Base-by-base conservation (phyloP, 2,113 vertebrate species). In the Xiphophorus maculatus region DNA sequence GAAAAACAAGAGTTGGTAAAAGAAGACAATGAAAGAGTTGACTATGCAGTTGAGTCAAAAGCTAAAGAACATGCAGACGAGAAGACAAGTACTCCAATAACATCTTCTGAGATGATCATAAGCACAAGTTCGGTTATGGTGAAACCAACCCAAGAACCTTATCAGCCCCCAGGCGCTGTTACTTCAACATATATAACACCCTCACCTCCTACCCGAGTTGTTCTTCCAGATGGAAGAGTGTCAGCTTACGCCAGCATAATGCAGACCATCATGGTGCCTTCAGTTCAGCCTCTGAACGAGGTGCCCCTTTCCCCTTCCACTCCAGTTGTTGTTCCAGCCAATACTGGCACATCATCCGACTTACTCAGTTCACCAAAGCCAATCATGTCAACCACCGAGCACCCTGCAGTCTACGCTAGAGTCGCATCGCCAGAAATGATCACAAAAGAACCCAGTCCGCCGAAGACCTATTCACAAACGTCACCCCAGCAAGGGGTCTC, bases 191-290 rank as follows among this genome's bases (percentile, higher is more conserved):
- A 80, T 72, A 69, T 84, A 25, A 63, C 91, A 54, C 87, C 92
- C 10, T 83, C 91, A 0, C 74, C 70, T 74, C 81, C 93, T 37
- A 27, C 88, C 40, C 81, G 68, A 61, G 92, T 93, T n/a, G 86
- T 93, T 79, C 92, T 95, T 74, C 92, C 95, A 76, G 93, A 94
- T 87, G 94, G 94, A 58, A 91, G 92, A 63, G 91, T 87, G 22
- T 95, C 95, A 64, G 94, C 98, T 30, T 98, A 98, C 6, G 96
- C 98, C 33, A 96, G 95, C 82, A 97, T 97, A 77, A 97, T 98
- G 92, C 96, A 97, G 90, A 95, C 96, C 17, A 96, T 99, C 69
- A 94, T 95, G 86, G 92, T 96, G 5, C 77, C 94, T 0, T 82
- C 89, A 66, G 32, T 87, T 64, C 91, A 92, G 60, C 79, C 88